Conservation (phyloP, 2,113 vertebrate species). For the Sceloporus tristichus region DNA sequence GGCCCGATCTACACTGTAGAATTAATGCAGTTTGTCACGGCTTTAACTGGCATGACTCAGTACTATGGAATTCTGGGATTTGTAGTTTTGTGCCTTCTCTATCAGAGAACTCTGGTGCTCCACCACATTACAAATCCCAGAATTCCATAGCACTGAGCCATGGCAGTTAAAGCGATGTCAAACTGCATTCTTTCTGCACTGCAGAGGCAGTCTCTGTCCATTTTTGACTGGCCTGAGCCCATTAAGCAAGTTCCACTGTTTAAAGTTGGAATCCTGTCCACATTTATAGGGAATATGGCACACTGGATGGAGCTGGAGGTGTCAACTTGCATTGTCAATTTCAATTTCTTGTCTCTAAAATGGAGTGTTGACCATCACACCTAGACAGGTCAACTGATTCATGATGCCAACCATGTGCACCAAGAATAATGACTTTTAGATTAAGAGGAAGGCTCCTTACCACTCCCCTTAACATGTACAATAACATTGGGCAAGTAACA, state of each 20-base stretch:
- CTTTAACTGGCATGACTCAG: too few relatives aligned
- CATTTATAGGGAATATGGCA: not conserved
- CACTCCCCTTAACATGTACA: not conserved
- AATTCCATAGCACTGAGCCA: too few relatives aligned
- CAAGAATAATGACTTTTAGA: slow-evolving; percentile 5
- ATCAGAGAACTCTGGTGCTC: too few relatives aligned
- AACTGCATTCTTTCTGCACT: too few relatives aligned
- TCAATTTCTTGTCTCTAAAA: not conserved
- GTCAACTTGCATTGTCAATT: not conserved
- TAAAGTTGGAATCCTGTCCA: not conserved
- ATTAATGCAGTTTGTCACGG: too few relatives aligned
- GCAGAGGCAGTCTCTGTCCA: too few relatives aligned
- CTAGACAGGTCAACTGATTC: not conserved
- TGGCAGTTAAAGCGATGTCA: too few relatives aligned
- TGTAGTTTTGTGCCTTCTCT: too few relatives aligned
- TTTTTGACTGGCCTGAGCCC: not conserved
- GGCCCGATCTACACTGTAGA: too few relatives aligned
- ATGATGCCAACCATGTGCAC: not conserved
- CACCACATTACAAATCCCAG: too few relatives aligned
- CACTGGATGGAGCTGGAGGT: not conserved
- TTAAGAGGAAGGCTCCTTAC: not conserved
- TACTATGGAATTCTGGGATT: too few relatives aligned
- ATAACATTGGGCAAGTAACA: slow-evolving; percentile 21
- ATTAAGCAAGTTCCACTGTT: not conserved
- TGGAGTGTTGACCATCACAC: not conserved